phyloP scores from a whole-genome alignment of 2,113 vertebrate genomes.

The Gavia stellata region DNA sequence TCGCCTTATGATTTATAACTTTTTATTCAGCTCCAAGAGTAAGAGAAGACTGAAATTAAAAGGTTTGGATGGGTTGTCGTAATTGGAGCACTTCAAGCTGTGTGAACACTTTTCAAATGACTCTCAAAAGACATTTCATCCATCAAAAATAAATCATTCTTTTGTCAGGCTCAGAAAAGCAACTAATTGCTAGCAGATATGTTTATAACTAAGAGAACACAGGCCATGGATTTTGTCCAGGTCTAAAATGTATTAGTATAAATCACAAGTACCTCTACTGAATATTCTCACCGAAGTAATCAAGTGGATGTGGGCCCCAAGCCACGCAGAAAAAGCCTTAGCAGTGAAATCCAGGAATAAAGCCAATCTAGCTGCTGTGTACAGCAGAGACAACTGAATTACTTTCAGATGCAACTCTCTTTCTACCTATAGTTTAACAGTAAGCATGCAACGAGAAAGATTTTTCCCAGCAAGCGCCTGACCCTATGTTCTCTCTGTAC shows the following conservation, averaged over 20 bases:
- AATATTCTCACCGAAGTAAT: background rate
- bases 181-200: constrained; percentile 29
- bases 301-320: background rate
- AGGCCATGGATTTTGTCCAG: background rate
- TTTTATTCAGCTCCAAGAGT: background rate
- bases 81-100: constrained; percentile 25
- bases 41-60: constrained; percentile 20
- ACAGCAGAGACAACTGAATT: background rate
- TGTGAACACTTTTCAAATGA: background rate
- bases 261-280: background rate
- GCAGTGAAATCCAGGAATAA: background rate
- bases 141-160: constrained; percentile 25
- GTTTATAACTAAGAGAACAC: constrained; percentile 13
- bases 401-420: background rate
- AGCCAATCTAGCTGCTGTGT: background rate
- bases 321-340: background rate
- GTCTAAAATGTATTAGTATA: background rate
- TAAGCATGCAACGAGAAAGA: background rate
- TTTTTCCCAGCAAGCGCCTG: background rate
- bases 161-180: constrained; percentile 46
- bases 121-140: constrained; percentile 31
- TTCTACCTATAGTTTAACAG: background rate
- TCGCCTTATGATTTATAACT: background rate
- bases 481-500: background rate
- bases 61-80: constrained; percentile 24